Conservation (phyloP, 2,797 vertebrate genomes). For the Pelodytes ibericus region DNA sequence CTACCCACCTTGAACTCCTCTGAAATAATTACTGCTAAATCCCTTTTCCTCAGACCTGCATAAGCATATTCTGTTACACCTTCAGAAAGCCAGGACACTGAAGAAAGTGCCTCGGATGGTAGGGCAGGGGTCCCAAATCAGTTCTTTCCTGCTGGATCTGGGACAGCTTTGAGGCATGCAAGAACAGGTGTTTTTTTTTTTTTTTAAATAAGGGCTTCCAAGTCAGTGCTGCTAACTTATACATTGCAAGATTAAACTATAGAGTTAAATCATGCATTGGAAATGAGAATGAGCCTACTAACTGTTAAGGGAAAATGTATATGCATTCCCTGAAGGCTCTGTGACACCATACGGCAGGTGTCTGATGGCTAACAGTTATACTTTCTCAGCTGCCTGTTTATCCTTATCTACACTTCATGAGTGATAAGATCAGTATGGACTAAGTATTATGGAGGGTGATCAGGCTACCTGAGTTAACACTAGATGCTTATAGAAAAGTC, state of each 20-base stretch:
- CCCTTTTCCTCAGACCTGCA: too few relatives aligned
- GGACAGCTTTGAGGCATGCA: too few relatives aligned
- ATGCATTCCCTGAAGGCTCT: conserved; percentile 38
- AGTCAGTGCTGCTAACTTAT: conserved; percentile 29
- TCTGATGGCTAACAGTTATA: conserved; percentile 51
- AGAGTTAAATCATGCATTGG: conserved; percentile 51
- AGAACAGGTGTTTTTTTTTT: conserved; percentile 47
- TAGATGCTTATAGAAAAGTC: conserved; percentile 20
- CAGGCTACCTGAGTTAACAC: conserved; percentile 7
- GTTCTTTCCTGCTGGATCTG: too few relatives aligned
- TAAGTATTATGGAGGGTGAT: conserved; percentile 26
- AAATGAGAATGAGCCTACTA: conserved; percentile 52
- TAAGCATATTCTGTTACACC: too few relatives aligned
- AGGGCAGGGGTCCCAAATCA: too few relatives aligned
- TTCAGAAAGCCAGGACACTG: too few relatives aligned
- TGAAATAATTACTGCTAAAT: too few relatives aligned
- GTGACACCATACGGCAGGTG: conserved; percentile 56
- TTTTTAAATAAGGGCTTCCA: conserved; percentile 24
- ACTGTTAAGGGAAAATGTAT: conserved; percentile 55
- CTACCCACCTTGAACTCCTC: too few relatives aligned
- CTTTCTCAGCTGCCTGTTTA: conserved; percentile 52
- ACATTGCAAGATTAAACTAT: conserved; percentile 37
- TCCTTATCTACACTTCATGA: conserved; percentile 55
- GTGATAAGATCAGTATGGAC: conserved; percentile 50
- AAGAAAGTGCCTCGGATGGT: too few relatives aligned